Base-by-base conservation (phyloP, 2,797 vertebrate species). In the Caiman crocodilus region DNA sequence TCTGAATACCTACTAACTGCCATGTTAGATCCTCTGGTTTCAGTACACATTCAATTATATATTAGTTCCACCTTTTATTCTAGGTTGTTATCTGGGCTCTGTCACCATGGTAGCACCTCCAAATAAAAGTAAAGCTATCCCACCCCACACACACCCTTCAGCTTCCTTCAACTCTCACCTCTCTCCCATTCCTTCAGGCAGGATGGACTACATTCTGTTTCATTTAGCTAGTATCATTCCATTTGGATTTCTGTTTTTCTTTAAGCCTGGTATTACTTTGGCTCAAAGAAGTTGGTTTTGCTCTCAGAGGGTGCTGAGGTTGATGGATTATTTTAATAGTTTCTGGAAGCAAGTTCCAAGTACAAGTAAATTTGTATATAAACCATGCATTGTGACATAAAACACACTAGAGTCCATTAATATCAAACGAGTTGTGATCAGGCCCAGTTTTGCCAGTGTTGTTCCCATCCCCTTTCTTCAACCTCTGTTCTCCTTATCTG, bases 81-180 rank as follows among this genome's bases (percentile, higher is more conserved):
- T 4, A 14, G 63, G 60, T 94, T 71, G 35, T n/a, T 0, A 1
- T 74, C 78, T 87, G 59, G 32, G 12, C 26, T 73, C 59, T 60
- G 30, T 87, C 77, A 82, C 88, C 65, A 74, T n/a, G 74, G 69
- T 56, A 94, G 88, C 84, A 57, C 28, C 81, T 61, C 42, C 58
- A 12, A 87, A 91, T 23, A 16, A 3, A 5, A 26, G 76, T n/a
- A 77, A 14, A 17, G 9, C 61, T 55, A 32, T 0, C 59, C 5
- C 7, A 85, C 42, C 42, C 42, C 42, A 50, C 42, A 50, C 42
- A 50, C 42, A 50, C 42, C 42, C 42, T 50, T 50, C 42, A 50
- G 42, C 42, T 50, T 50, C 42, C 42, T 50, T 50, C 42, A 10
- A 50, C 42, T 50, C 42, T 50, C 42, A 50, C 9, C 50, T 67